Percentiles rank a stretch among this genome's conserved stretches.
Evolutionary conservation across 2,888 invertebrate genomes (phyloP).

Genomic region (Chelonus formosanus): DNA sequence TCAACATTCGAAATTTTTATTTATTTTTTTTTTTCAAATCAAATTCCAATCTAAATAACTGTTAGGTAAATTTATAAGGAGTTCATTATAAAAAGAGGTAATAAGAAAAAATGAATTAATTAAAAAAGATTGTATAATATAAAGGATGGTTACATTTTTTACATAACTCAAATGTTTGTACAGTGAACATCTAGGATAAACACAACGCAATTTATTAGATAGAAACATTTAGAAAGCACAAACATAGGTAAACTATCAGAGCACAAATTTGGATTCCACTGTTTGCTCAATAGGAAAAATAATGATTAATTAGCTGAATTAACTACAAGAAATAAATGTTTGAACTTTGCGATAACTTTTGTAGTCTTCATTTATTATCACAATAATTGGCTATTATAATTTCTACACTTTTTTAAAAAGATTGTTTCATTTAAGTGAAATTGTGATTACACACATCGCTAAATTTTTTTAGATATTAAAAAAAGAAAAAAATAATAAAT

Average conservation of each 20-base stretch:
- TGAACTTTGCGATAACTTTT: too few relatives aligned
- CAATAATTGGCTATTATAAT: too few relatives aligned
- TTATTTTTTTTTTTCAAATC: conserved; percentile 2
- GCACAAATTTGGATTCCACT: conserved; percentile 17
- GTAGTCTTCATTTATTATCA: too few relatives aligned
- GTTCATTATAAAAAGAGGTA: too few relatives aligned
- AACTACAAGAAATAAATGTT: conserved; percentile 12
- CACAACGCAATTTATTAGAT: background rate
- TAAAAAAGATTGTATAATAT: background rate
- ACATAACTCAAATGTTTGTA: conserved; percentile 1
- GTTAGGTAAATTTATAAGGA: too few relatives aligned
- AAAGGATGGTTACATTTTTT: background rate
- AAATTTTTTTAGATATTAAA: background rate
- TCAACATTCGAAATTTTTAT: background rate
- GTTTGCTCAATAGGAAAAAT: conserved; percentile 1
- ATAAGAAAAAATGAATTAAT: background rate
- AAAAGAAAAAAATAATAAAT: conserved; percentile 16
- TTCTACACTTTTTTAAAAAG: too few relatives aligned
- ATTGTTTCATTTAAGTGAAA: background rate
- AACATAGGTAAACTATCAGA: conserved; percentile 13
- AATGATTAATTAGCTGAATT: conserved; percentile 8
- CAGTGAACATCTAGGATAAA: conserved; percentile 12
- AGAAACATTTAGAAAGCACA: conserved; percentile 30
- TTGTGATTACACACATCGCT: background rate
- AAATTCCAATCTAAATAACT: too few relatives aligned